A percentile compares a stretch with the other conserved stretches of the same genome.
These are phyloP conservation scores for Mechanitis messenoides DNA, from an alignment of 2,888 invertebrate genomes.

Conservation along the genomic window DNA sequence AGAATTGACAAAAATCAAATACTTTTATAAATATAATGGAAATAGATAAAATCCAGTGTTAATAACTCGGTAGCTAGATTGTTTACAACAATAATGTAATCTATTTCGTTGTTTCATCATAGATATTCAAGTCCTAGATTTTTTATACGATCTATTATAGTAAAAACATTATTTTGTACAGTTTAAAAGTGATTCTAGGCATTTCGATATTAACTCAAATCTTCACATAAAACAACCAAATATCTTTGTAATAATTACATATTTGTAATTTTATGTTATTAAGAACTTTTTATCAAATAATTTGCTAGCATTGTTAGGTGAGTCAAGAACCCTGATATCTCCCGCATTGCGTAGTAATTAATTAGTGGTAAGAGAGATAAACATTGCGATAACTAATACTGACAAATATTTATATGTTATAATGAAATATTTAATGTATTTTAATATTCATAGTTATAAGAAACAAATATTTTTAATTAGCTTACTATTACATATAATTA, in stretches of 20 bases:
- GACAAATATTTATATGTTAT: neutral
- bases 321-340: conserved; percentile 27
- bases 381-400: conserved; percentile 25
- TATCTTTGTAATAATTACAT: neutral
- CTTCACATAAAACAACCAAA: neutral
- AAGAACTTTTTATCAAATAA: conserved; percentile 10
- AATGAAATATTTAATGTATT: too few species aligned
- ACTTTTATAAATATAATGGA: too few species aligned
- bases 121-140: too few species aligned
- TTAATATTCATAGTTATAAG: too few species aligned
- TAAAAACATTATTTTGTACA: too few species aligned
- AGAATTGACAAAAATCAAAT: neutral
- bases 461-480: too few species aligned
- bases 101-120: too few species aligned
- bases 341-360: conserved; percentile 33
- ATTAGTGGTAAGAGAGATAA: conserved; percentile 30
- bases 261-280: neutral
- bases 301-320: conserved; percentile 7
- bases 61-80: neutral
- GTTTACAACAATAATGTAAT: neutral
- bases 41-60: conserved; percentile 12
- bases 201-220: too few species aligned
- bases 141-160: too few species aligned
- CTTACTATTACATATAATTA: too few species aligned
- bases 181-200: too few species aligned